phyloP scores from a whole-genome alignment of 2,113 vertebrate species.

The Acanthochromis polyacanthus region DNA sequence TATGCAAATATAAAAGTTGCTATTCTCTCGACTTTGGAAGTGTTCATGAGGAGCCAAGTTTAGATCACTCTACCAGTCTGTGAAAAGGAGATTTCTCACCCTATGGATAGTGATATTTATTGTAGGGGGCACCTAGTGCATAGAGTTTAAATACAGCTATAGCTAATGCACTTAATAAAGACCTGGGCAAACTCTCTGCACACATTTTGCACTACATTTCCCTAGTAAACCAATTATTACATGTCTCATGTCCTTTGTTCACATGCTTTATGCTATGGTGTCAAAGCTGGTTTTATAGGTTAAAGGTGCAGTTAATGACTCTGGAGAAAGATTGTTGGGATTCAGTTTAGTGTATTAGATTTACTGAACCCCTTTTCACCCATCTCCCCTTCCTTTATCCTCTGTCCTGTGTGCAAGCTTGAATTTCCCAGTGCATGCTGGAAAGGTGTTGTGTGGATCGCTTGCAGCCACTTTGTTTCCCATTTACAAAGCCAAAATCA shows the following conservation, averaged over 20 bases:
- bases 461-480: too few species aligned
- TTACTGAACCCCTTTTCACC: too few species aligned
- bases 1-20: not conserved
- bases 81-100: conserved; percentile 21
- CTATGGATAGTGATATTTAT: not conserved
- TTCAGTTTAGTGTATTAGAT: too few species aligned
- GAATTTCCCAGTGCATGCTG: too few species aligned
- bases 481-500: too few species aligned
- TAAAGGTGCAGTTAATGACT: not conserved
- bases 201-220: not conserved
- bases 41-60: conserved; percentile 22
- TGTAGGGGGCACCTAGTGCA: not conserved
- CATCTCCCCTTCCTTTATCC: too few species aligned
- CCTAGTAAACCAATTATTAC: not conserved
- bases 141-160: not conserved
- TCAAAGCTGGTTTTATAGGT: not conserved
- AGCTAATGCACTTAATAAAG: not conserved
- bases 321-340: too few species aligned
- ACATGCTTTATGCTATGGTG: not conserved
- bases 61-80: conserved; percentile 17
- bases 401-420: too few species aligned
- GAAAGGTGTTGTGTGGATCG: too few species aligned
- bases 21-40: not conserved
- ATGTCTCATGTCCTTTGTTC: too few species aligned
- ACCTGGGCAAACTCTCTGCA: not conserved